Evolutionary conservation across 2,888 invertebrate genomes (phyloP).

Genomic region (Hyles lineata): DNA sequence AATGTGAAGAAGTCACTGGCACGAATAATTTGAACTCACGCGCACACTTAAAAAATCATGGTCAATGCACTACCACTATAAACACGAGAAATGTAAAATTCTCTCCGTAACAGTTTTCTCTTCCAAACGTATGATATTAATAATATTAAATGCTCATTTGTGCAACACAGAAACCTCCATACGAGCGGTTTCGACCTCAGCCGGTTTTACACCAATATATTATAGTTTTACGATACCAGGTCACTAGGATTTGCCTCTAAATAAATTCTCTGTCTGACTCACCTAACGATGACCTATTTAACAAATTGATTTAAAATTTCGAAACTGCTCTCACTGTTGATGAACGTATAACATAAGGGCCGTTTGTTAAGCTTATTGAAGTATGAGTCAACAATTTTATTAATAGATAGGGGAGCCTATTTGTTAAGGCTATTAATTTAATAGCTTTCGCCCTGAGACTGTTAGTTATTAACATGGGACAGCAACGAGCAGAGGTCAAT

Average conservation of each 20-base stretch:
- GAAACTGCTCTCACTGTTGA: conserved; percentile 42
- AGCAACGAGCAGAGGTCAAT: neutral
- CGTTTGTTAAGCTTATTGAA: conserved; percentile 32
- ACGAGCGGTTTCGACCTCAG: conserved; percentile 45
- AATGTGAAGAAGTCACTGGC: neutral
- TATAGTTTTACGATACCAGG: conserved; percentile 56
- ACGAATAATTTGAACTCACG: conserved; percentile 9
- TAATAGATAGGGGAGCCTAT: conserved; percentile 4
- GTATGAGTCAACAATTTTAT: conserved; percentile 36
- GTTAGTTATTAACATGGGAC: conserved; percentile 3
- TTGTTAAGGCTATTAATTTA: conserved; percentile 11
- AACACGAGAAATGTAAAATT: neutral
- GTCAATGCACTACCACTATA: neutral
- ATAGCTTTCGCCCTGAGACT: conserved; percentile 1
- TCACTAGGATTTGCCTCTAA: conserved; percentile 57
- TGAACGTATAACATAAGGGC: conserved; percentile 44
- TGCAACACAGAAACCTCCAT: conserved; percentile 61
- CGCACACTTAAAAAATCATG: neutral
- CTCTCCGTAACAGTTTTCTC: conserved; percentile 16
- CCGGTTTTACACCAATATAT: conserved; percentile 59
- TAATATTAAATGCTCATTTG: conserved; percentile 31
- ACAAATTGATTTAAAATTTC: conserved; percentile 31
- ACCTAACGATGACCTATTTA: conserved; percentile 41
- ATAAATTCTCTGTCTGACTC: conserved; percentile 43
- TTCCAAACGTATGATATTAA: conserved; percentile 27